A percentile compares a stretch with the other conserved stretches of the same genome.
phyloP scores from a whole-genome alignment of 2,797 vertebrate species.

The Catamblyrhynchus diadema region DNA sequence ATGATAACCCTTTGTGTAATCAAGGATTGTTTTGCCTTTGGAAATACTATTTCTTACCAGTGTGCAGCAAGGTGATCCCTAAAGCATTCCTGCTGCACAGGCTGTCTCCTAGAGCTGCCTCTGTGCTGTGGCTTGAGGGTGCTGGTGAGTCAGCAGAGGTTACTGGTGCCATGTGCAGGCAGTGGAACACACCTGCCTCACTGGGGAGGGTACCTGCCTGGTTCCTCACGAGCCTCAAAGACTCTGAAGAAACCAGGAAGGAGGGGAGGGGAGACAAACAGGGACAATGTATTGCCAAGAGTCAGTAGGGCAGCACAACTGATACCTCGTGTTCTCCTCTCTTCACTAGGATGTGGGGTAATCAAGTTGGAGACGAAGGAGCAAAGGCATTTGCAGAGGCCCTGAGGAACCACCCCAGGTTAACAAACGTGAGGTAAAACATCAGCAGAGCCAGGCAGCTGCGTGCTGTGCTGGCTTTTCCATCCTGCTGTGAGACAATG shows the following conservation, averaged over 20 bases:
- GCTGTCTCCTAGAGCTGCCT: not conserved
- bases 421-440: constrained; percentile 87
- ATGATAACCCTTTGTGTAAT: not conserved
- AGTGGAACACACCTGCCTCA: not conserved
- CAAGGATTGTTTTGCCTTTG: not conserved
- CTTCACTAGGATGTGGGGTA: constrained; percentile 92
- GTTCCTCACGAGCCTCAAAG: not conserved
- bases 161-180: not conserved
- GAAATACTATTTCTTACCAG: not conserved
- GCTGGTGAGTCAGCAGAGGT: not conserved
- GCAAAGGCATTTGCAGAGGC: constrained; percentile 89
- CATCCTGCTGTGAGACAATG: not conserved
- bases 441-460: not conserved
- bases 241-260: not conserved
- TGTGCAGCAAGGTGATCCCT: not conserved
- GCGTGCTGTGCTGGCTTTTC: rapidly evolving
- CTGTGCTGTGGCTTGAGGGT: not conserved
- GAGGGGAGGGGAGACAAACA: not conserved
- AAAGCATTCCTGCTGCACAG: not conserved
- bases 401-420: constrained; percentile 82
- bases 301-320: not conserved
- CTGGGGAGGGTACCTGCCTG: not conserved
- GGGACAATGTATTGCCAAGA: not conserved
- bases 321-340: not conserved
- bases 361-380: constrained; percentile 88